phyloP scores from a whole-genome alignment of 2,113 vertebrate genomes.

The Cygnus atratus region DNA sequence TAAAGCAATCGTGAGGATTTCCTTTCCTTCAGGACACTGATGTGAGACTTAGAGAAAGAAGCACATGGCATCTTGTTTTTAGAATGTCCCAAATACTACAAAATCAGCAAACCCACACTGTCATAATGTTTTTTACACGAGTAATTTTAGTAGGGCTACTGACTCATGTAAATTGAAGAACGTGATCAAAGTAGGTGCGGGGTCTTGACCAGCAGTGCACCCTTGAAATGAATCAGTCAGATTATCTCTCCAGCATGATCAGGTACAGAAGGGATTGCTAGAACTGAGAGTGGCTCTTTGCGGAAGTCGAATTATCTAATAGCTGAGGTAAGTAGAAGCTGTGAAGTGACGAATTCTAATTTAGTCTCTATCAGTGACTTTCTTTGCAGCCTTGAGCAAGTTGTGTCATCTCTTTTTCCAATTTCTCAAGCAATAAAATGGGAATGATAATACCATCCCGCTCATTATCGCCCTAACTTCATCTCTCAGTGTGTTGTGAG shows the following conservation, averaged over 20 bases:
- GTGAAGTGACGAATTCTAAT: constrained; percentile 57
- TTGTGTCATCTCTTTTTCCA: constrained; percentile 47
- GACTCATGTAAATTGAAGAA: neutral
- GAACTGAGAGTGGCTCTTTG: neutral
- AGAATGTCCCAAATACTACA: neutral
- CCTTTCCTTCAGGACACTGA: neutral
- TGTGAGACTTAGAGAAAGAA: neutral
- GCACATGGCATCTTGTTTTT: neutral
- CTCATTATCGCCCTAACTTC: constrained; percentile 11
- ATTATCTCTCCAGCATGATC: neutral
- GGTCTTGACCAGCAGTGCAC: neutral
- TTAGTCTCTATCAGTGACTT: constrained; percentile 23
- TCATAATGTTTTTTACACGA: neutral
- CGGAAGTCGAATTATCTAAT: neutral
- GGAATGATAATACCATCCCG: neutral
- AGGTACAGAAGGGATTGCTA: neutral
- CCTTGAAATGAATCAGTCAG: neutral
- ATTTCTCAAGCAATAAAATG: constrained; percentile 36
- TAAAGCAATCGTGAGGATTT: neutral
- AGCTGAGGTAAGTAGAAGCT: constrained; percentile 43
- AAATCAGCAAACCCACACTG: neutral
- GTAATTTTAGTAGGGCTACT: neutral
- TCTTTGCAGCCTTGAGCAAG: constrained; percentile 45
- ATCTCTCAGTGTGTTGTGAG: neutral
- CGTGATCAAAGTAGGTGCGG: neutral